Evolutionary conservation across 2,797 vertebrate species (phyloP).

Genomic region (Acanthurus tractus): DNA sequence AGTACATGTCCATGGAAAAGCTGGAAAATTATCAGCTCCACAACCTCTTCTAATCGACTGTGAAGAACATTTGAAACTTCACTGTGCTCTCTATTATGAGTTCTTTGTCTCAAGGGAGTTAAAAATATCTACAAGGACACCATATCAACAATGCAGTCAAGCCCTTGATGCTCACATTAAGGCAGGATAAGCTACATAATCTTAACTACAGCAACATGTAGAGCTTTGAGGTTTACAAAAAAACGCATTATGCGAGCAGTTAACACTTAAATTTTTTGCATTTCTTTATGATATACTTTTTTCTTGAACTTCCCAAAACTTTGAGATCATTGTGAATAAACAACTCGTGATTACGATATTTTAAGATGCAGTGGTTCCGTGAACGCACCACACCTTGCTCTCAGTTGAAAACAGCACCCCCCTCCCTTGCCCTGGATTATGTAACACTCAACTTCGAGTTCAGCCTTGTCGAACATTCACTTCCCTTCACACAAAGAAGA

Average conservation of each 20-base stretch:
- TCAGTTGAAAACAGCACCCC: conserved; percentile 7
- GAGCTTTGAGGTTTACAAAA: not conserved
- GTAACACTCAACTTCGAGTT: conserved; percentile 74
- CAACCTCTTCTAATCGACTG: not conserved
- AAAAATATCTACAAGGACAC: not conserved
- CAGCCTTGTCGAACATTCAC: conserved; percentile 47
- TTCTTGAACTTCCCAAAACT: too few species aligned
- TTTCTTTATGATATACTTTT: not conserved
- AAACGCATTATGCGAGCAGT: not conserved
- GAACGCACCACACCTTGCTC: conserved; percentile 42
- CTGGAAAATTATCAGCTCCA: not conserved
- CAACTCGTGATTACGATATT: not conserved
- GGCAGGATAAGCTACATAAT: not conserved
- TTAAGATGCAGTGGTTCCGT: conserved; percentile 9
- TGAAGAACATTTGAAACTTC: not conserved
- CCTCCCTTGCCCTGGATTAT: conserved; percentile 60
- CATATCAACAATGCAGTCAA: not conserved
- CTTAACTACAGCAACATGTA: too few species aligned
- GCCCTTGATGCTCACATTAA: not conserved
- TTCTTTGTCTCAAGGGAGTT: too few species aligned
- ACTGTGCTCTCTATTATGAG: too few species aligned
- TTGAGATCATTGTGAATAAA: too few species aligned
- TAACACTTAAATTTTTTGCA: not conserved
- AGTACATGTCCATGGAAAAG: too few species aligned
- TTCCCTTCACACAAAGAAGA: conserved; percentile 40